A percentile compares a stretch with the other conserved stretches of the same genome.
phyloP scores from a whole-genome alignment of 2,797 vertebrate species.

The Chiloscyllium punctatum region DNA sequence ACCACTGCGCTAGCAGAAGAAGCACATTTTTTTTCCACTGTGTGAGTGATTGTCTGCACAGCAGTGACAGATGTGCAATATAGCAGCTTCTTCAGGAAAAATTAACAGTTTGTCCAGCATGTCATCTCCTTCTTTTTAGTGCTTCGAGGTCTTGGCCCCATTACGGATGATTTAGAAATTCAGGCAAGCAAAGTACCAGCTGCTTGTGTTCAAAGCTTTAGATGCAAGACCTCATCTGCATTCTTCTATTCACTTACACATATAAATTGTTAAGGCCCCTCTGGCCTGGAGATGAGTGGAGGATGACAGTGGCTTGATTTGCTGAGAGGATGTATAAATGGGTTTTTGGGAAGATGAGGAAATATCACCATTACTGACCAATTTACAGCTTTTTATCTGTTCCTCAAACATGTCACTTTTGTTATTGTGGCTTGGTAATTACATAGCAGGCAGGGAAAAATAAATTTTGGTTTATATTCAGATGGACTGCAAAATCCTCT shows the following conservation, averaged over 20 bases:
- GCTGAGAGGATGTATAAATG: constrained; percentile 99
- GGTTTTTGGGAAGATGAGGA: constrained; percentile 99
- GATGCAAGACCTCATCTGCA: constrained; percentile 77
- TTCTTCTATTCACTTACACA: constrained; percentile 67
- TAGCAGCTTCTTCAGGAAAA: constrained; percentile 82
- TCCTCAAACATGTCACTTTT: constrained; percentile 99
- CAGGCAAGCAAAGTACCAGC: constrained; percentile 68
- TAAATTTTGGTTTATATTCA: constrained; percentile 77
- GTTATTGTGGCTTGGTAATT: constrained; percentile 98
- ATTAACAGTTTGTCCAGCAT: constrained; percentile 91
- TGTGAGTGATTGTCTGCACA: constrained; percentile 70
- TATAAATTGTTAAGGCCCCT: constrained; percentile 75
- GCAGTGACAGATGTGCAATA: constrained; percentile 93
- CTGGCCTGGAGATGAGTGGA: constrained; percentile 86
- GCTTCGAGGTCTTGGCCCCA: constrained; percentile 95
- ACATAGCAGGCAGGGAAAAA: constrained; percentile 67
- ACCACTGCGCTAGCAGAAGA: constrained; percentile 56
- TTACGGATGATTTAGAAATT: constrained; percentile 98
- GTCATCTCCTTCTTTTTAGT: constrained; percentile 91
- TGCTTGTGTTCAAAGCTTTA: constrained; percentile 65
- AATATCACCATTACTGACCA: constrained; percentile 99
- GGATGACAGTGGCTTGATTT: constrained; percentile 99
- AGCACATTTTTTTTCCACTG: constrained; percentile 52
- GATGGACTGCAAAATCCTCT: constrained; percentile 81
- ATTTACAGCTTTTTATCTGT: constrained; percentile 99